Percentiles rank a stretch among this genome's conserved stretches.
phyloP scores from a whole-genome alignment of 2,797 vertebrate species.

The Rhinoraja longicauda region DNA sequence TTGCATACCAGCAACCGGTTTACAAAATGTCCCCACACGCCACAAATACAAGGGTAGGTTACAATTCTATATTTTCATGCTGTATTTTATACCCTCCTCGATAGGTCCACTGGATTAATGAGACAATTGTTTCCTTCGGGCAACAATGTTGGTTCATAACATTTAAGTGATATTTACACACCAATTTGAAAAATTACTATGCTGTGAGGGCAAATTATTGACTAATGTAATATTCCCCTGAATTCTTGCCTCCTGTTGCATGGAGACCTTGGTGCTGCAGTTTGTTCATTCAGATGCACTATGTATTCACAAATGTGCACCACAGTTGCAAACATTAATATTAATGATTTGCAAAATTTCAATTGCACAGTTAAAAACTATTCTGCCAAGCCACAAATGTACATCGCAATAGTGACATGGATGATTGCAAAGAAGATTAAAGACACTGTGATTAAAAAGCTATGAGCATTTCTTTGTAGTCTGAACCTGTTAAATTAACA shows the following conservation, averaged over 20 bases:
- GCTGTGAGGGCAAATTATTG: conserved; percentile 29
- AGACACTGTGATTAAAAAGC: conserved; percentile 8
- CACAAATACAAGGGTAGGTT: not conserved
- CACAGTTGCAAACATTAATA: not conserved
- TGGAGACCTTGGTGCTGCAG: not conserved
- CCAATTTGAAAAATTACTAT: conserved; percentile 33
- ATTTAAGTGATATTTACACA: conserved; percentile 36
- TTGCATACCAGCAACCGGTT: too few species aligned
- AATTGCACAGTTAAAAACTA: not conserved
- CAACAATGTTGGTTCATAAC: conserved; percentile 26
- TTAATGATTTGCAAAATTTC: not conserved
- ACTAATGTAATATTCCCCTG: conserved; percentile 5
- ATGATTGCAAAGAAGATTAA: not conserved
- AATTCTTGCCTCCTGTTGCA: conserved; percentile 7
- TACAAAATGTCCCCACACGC: not conserved
- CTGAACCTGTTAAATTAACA: conserved; percentile 58
- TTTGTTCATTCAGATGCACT: not conserved
- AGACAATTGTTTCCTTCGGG: conserved; percentile 13
- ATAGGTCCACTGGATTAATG: conserved; percentile 4
- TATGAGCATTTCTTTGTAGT: conserved; percentile 41
- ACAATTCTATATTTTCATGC: not conserved
- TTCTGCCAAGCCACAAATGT: not conserved
- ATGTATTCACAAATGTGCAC: too few species aligned
- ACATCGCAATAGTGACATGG: not conserved
- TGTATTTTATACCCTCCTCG: not conserved